Base-by-base conservation (phyloP, 2,113 vertebrate genomes). In the Carassius carassius region DNA sequence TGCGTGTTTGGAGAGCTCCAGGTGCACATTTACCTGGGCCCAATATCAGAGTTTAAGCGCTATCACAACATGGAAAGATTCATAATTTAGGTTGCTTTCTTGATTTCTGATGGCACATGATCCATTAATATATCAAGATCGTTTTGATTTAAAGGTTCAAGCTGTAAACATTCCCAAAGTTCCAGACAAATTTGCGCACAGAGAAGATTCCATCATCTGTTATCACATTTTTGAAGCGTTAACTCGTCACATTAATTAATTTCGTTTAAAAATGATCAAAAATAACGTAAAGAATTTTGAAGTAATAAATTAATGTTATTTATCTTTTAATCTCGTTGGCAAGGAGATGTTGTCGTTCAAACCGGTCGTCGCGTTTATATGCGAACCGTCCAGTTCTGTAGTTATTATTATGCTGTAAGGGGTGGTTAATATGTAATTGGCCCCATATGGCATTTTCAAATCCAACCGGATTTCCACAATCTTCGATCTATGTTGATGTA, bases 401-500 rank as follows among this genome's bases (percentile, higher is more conserved):
- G 90, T 91, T 91, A 91, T 92, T 92, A 91, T 89, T 89, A 90
- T 92, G 91, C 88, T 91, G 90, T 90, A 91, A 88, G 88, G 86
- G 89, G 84, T 91, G 92, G 96, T 97, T 97, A 97, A 97, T 97
- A 93, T 96, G 95, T 97, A 97, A 97, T 97, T 96, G 95, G 86
- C 92, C 91, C 94, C 96, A 97, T 96, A 97, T 97, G 96, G 95
- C 94, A 94, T 95, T 95, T 94, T 94, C 93, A 94, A 95, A 94
- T 92, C 90, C 86, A 82, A 84, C 90, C 93, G 94, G 94, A 94
- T 95, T 94, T 93, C 89, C 90, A 88, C 89, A 93, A 88, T 91
- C 94, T 92, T 93, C 91, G 93, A 94, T 94, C 93, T 94, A 91
- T 94, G 87, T 94, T 93, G 95, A 95, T 93, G 93, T 92, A 95